Base-by-base conservation (phyloP, 2,113 vertebrate species). In the Shinisaurus crocodilurus region DNA sequence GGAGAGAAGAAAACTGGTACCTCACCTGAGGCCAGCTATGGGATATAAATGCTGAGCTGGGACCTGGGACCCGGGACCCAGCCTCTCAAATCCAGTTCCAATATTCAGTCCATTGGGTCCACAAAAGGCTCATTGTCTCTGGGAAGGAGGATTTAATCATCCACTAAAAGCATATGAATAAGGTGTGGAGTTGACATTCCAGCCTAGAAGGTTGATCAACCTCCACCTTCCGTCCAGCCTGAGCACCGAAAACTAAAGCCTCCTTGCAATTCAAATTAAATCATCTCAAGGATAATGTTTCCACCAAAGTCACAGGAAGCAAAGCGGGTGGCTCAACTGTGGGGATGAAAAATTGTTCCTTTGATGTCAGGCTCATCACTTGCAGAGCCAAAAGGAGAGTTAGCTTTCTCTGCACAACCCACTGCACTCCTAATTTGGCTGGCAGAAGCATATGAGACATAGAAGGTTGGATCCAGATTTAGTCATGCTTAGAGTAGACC, bases 101-200 rank as follows among this genome's bases (percentile, higher is more conserved):
- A 70, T 43, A 40, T 88, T 54, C 48, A 57, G 3, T 72, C n/a
- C 10, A 32, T 54, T 54, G 15, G 65, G 27, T 12, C 3, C 72
- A 37, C 16, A 67, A 54, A 40, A 32, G 50, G 3, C 34, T 63
- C 29, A 8, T 43, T 37, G 34, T 18, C 43, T 69, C 57, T 45
- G 29, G 5, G 29, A 50, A 25, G 69, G 0, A 86, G 34, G 57
- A 12, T 83, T 90, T 32, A 79, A 74, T 0, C 2, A 1, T 63
- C 12, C n/a, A 45, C 40, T 10, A 0, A 0, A 1, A 60, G 6
- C 16, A 29, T 3, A 8, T 18, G 32, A 1, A 27, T 60, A 50
- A 3, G 67, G 18, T 1, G 57, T n/a, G 72, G 20, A 18, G 1
- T 79, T 6, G 25, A 50, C 72, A 12, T 89, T 91, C 82, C 82